These are phyloP conservation scores for Enteromius mattozi DNA, from an alignment of 2,797 vertebrate genomes.

Conservation along the genomic window DNA sequence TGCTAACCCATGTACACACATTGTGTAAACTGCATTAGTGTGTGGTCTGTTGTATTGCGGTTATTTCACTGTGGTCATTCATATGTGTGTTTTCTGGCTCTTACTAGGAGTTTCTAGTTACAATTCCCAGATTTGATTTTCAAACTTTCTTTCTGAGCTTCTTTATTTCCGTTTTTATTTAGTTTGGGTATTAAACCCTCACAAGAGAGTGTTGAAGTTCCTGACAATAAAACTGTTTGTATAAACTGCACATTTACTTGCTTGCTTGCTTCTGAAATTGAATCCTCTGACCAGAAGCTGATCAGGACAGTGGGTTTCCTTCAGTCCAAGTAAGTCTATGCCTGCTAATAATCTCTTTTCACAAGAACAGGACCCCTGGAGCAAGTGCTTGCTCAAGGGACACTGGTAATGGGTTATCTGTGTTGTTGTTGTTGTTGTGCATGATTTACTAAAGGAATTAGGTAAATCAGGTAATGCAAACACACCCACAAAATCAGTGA, in stretches of 20 bases:
- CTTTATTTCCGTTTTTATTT: slow-evolving; percentile 8
- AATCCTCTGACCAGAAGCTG: neutral
- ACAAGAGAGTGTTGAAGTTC: neutral
- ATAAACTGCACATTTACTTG: slow-evolving; percentile 8
- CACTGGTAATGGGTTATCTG: neutral
- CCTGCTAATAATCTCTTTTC: slow-evolving; percentile 5
- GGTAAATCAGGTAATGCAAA: neutral
- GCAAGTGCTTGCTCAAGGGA: neutral
- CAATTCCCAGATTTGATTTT: slow-evolving; percentile 14
- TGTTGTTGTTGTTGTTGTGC: neutral
- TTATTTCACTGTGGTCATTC: slow-evolving; percentile 1
- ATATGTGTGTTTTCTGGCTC: slow-evolving; percentile 27
- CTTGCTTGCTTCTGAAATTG: neutral
- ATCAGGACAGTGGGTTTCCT: neutral
- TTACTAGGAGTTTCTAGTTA: neutral
- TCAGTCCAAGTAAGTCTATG: neutral
- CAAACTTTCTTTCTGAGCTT: slow-evolving; percentile 13
- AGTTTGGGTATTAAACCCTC: neutral
- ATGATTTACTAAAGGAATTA: slow-evolving; percentile 13
- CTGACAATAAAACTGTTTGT: slow-evolving; percentile 13
- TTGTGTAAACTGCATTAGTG: neutral
- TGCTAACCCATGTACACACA: neutral
- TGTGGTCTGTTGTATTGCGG: neutral
- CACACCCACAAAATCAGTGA: slow-evolving; percentile 10
- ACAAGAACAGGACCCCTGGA: slow-evolving; percentile 3